Conservation (phyloP, 1,140 invertebrate genomes). For the Hypsibius dujardini region DNA sequence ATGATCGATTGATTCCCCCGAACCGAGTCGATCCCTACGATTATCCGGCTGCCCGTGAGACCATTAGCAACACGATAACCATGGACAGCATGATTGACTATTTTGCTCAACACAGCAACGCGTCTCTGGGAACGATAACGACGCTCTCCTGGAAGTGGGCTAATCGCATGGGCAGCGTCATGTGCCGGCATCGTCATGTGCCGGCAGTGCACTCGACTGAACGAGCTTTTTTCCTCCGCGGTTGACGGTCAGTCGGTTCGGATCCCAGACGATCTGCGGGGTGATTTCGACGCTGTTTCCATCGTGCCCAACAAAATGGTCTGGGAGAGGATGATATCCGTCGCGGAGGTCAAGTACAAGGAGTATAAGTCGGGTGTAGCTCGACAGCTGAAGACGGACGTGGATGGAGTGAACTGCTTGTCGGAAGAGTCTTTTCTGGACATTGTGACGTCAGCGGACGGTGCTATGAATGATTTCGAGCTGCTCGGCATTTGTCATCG, state of each 20-base stretch:
- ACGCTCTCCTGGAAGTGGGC: neutral
- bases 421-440: too few relatives aligned
- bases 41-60: neutral
- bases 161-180: too few relatives aligned
- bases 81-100: neutral
- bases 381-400: too few relatives aligned
- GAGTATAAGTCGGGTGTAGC: too few relatives aligned
- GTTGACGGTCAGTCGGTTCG: neutral
- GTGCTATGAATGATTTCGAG: too few relatives aligned
- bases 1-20: neutral
- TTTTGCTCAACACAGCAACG: neutral
- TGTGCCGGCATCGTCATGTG: neutral
- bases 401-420: too few relatives aligned
- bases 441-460: too few relatives aligned
- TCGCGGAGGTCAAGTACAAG: too few relatives aligned
- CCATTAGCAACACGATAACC: neutral
- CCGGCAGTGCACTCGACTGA: neutral
- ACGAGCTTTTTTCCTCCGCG: neutral
- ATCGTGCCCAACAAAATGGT: neutral
- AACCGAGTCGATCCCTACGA: neutral
- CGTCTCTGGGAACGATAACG: neutral
- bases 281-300: neutral
- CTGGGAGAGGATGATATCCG: neutral
- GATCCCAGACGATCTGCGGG: neutral
- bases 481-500: too few relatives aligned